Evolutionary conservation across 2,888 invertebrate genomes (phyloP).

Genomic region (Limnephilus lunatus): DNA sequence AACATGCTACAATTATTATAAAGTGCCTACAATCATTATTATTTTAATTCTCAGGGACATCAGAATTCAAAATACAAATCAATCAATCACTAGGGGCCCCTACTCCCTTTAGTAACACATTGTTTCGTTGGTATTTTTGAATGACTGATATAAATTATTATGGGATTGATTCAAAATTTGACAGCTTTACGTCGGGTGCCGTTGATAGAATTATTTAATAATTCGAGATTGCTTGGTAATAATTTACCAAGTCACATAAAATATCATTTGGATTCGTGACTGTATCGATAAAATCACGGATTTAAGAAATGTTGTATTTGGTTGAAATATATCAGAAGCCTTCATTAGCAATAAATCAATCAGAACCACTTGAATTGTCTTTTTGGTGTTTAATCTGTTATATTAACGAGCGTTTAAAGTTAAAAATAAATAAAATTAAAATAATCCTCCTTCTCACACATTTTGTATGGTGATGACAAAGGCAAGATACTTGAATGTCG

Average conservation of each 20-base stretch:
- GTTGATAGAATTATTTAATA: neutral
- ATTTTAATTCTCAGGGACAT: neutral
- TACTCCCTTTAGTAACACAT: too few species aligned
- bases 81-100: neutral
- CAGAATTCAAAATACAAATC: neutral
- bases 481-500: too few species aligned
- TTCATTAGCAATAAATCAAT: conserved; percentile 9
- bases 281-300: neutral
- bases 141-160: neutral
- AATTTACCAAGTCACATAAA: neutral
- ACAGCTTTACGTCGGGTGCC: neutral
- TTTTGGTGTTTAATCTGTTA: neutral
- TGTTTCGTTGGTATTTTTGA: neutral
- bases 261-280: neutral
- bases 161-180: neutral
- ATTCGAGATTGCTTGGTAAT: neutral
- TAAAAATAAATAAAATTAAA: too few species aligned
- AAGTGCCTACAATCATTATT: neutral
- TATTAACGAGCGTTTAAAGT: neutral
- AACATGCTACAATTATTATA: neutral
- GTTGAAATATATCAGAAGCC: neutral
- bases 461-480: too few species aligned
- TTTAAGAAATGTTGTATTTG: neutral
- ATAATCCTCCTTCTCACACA: too few species aligned
- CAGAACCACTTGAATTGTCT: neutral